Evolutionary conservation across 2,888 invertebrate genomes (phyloP).

Genomic region (Stegana nigrithorax): DNA sequence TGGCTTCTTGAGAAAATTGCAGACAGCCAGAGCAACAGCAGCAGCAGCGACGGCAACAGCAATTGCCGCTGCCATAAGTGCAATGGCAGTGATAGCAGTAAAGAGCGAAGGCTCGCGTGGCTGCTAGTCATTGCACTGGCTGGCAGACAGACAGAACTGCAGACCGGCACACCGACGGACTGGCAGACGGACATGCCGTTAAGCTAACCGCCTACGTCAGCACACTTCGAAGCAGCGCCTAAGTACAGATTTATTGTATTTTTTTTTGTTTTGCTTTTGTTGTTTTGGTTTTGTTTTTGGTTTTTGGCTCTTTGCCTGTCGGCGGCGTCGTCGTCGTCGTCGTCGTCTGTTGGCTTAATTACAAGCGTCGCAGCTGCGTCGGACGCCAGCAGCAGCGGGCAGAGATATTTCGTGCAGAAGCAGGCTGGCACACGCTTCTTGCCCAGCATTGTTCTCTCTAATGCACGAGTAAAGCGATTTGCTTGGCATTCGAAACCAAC

Average conservation of each 20-base stretch:
- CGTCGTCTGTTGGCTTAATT: conserved; percentile 37
- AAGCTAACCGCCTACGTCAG: neutral
- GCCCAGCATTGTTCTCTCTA: conserved; percentile 24
- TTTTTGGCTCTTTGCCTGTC: too few relatives aligned
- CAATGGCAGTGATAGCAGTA: too few relatives aligned
- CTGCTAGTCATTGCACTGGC: too few relatives aligned
- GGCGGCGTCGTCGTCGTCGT: neutral
- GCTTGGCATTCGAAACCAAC: conserved; percentile 43
- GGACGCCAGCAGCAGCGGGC: neutral
- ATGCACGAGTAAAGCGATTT: conserved; percentile 12
- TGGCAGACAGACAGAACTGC: too few relatives aligned
- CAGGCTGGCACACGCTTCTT: neutral
- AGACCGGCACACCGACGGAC: too few relatives aligned
- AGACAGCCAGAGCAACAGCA: conserved; percentile 33
- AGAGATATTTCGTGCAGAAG: neutral
- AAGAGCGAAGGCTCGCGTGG: too few relatives aligned
- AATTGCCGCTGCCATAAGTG: neutral
- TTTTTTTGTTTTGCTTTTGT: too few relatives aligned
- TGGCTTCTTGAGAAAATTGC: conserved; percentile 64
- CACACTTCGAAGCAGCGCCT: neutral
- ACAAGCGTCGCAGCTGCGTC: conserved; percentile 27
- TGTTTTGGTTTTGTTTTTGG: too few relatives aligned
- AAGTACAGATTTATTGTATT: too few relatives aligned
- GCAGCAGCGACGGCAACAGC: neutral
- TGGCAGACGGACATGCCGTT: neutral